Conservation (phyloP, 2,113 vertebrate genomes). For the Sinocyclocheilus maitianheensis region DNA sequence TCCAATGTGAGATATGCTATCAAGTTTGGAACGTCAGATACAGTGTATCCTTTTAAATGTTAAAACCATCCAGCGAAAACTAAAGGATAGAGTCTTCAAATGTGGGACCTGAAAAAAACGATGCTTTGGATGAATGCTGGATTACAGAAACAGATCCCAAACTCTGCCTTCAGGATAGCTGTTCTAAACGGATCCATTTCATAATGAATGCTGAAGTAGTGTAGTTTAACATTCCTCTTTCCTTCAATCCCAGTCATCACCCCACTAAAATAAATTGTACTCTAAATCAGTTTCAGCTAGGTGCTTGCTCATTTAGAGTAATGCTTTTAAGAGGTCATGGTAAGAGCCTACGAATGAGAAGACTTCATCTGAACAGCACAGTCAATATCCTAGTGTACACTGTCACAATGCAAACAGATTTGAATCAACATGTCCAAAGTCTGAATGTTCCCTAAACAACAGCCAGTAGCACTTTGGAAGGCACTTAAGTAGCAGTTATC, state of each 20-base stretch:
- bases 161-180: constrained; percentile 3
- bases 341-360: constrained; percentile 32
- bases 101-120: constrained; percentile 20
- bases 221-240: neutral
- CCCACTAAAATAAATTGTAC: constrained; percentile 2
- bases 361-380: constrained; percentile 33
- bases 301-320: constrained; percentile 55
- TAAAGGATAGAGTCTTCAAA: constrained; percentile 34
- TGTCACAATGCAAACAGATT: constrained; percentile 40
- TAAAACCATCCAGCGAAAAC: constrained; percentile 26
- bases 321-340: constrained; percentile 44
- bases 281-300: constrained; percentile 13
- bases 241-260: neutral
- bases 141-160: constrained; percentile 52
- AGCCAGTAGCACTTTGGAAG: constrained; percentile 25
- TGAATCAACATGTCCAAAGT: constrained; percentile 13
- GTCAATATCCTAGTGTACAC: constrained; percentile 43
- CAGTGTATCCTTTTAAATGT: constrained; percentile 10
- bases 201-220: constrained; percentile 10
- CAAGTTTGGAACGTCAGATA: constrained; percentile 13
- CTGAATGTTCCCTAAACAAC: constrained; percentile 6
- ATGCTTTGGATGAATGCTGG: constrained; percentile 40
- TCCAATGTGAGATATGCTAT: neutral
- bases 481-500: constrained; percentile 22
- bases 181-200: neutral